These are phyloP conservation scores for Cladopsammia gracilis DNA, from an alignment of 64 coral and sea anemone species.

Conservation along the genomic window DNA sequence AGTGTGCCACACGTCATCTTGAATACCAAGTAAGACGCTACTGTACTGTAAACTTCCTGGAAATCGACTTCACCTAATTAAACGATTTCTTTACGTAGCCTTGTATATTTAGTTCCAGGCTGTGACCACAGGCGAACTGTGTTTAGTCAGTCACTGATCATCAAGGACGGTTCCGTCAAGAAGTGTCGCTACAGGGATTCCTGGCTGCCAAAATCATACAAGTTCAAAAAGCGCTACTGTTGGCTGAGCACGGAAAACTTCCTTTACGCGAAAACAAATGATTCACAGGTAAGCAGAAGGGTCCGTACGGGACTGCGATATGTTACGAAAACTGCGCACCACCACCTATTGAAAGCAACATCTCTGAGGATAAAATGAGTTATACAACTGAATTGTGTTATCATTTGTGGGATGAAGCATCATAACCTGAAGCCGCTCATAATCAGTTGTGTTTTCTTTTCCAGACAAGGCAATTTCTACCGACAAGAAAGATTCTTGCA, in stretches of 20 bases:
- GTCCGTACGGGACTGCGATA: no score
- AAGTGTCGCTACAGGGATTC: slow-evolving; percentile 72
- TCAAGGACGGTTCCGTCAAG: slow-evolving; percentile 91
- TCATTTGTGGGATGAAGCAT: no score
- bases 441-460: neutral
- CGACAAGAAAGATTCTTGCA: slow-evolving; percentile 86
- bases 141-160: slow-evolving; percentile 76
- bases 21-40: no score
- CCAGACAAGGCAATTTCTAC: slow-evolving; percentile 92
- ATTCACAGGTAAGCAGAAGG: slow-evolving; percentile 72
- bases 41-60: no score
- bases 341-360: no score
- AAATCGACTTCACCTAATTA: no score
- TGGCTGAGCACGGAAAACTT: slow-evolving; percentile 93
- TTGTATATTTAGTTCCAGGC: slow-evolving; percentile 54
- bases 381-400: neutral
- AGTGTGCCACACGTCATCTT: no score
- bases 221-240: slow-evolving; percentile 96
- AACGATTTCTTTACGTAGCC: no score
- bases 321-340: no score
- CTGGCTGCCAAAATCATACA: slow-evolving; percentile 68
- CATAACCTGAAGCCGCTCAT: no score
- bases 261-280: slow-evolving; percentile 79
- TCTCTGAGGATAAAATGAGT: neutral
- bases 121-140: slow-evolving; percentile 75